Evolutionary conservation across 2,113 vertebrate genomes (phyloP).

Genomic region (Nansenia antarctica): DNA sequence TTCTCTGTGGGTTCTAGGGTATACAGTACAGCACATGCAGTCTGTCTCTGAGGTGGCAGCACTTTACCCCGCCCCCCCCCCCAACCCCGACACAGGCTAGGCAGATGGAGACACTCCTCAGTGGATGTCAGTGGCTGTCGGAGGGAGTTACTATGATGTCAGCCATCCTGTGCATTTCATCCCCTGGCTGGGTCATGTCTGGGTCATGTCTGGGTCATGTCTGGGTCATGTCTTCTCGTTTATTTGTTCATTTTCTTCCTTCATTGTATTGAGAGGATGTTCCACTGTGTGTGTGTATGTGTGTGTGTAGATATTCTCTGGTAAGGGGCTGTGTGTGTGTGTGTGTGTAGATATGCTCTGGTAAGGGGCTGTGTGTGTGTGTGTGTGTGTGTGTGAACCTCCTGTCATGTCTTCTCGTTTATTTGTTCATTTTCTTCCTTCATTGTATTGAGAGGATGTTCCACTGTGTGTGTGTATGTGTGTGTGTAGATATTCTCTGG

Average conservation of each 20-base stretch:
- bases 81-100: slow-evolving; percentile 23
- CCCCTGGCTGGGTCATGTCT: background rate
- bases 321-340: background rate
- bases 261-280: background rate
- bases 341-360: background rate
- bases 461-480: background rate
- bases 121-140: slow-evolving; percentile 30
- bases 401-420: background rate
- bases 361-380: background rate
- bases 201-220: slow-evolving; percentile 6
- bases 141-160: slow-evolving; percentile 41
- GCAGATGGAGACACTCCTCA: slow-evolving; percentile 47
- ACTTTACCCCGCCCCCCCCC: slow-evolving; percentile 54
- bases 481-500: background rate
- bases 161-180: slow-evolving; percentile 43
- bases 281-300: background rate
- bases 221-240: slow-evolving; percentile 1
- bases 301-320: background rate
- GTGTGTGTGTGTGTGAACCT: background rate
- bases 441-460: background rate
- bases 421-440: slow-evolving; percentile 12
- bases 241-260: slow-evolving; percentile 11
- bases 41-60: slow-evolving; percentile 35
- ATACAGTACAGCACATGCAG: background rate
- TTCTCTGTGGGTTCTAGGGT: background rate